These are phyloP conservation scores for Dunckerocampus dactyliophorus DNA, from an alignment of 2,113 vertebrate species.

Conservation along the genomic window DNA sequence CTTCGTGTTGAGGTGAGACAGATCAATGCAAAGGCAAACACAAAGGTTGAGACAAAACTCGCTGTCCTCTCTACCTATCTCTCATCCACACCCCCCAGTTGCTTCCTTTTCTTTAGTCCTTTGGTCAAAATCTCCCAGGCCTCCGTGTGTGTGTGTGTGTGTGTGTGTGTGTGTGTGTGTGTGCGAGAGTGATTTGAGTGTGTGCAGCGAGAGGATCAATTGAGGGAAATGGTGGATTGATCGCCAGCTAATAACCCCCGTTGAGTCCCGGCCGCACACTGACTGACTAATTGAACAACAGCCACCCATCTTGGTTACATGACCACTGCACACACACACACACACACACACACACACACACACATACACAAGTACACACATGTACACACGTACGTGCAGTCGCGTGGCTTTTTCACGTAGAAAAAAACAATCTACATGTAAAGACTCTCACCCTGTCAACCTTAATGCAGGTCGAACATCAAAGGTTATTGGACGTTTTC, in stretches of 20 bases:
- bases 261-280: conserved; percentile 23
- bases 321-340: conserved; percentile 4
- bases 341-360: neutral
- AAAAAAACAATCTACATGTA: no score
- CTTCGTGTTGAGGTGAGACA: conserved; percentile 49
- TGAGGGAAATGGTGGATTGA: conserved; percentile 43
- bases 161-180: conserved; percentile 8
- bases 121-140: neutral
- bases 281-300: conserved; percentile 18
- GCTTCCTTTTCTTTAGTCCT: neutral
- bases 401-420: neutral
- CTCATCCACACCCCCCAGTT: conserved; percentile 7
- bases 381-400: no score
- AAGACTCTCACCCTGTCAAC: no score
- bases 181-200: conserved; percentile 3
- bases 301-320: neutral
- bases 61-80: conserved; percentile 17
- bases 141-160: conserved; percentile 13
- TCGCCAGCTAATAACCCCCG: conserved; percentile 42
- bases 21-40: conserved; percentile 67
- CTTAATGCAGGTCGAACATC: no score
- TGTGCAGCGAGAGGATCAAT: conserved; percentile 20
- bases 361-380: neutral
- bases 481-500: no score
- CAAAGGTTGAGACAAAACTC: conserved; percentile 47